Evolutionary conservation across 2,113 vertebrate genomes (phyloP).

Genomic region (Cygnus buccinator): DNA sequence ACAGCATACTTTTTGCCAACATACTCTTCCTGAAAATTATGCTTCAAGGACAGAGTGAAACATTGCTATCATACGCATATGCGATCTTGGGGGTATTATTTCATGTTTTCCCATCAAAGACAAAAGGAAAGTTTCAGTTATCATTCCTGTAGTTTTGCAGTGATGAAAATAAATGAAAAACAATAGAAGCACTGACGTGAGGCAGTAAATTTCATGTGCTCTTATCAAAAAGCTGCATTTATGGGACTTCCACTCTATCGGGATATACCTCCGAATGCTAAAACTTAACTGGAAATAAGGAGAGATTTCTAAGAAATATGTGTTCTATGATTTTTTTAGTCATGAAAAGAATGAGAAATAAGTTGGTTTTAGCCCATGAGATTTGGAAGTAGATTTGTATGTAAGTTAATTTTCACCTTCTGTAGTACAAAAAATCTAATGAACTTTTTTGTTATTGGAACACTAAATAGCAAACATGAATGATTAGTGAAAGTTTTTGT

Average conservation of each 20-base stretch:
- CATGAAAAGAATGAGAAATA: not conserved
- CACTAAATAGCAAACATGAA: not conserved
- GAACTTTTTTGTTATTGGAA: not conserved
- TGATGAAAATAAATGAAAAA: slow-evolving; percentile 47
- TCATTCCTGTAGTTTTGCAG: not conserved
- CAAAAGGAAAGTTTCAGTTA: not conserved
- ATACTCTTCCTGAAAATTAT: not conserved
- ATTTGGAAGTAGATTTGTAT: not conserved
- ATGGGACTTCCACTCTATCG: not conserved
- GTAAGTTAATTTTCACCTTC: not conserved
- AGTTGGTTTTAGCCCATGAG: not conserved
- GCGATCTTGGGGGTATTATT: not conserved
- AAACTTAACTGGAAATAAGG: not conserved
- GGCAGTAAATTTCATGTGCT: not conserved
- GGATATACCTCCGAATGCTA: not conserved
- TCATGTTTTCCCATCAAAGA: not conserved
- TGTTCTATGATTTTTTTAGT: not conserved
- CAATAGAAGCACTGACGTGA: slow-evolving; percentile 12
- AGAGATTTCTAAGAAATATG: not conserved
- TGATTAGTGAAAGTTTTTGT: not conserved
- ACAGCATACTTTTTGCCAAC: not conserved
- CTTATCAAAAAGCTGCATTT: slow-evolving; percentile 33
- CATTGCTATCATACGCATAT: not conserved
- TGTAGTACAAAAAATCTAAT: not conserved
- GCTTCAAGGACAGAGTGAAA: not conserved